phyloP scores from a whole-genome alignment of 2,888 invertebrate genomes.

The Trisateles emortualis region DNA sequence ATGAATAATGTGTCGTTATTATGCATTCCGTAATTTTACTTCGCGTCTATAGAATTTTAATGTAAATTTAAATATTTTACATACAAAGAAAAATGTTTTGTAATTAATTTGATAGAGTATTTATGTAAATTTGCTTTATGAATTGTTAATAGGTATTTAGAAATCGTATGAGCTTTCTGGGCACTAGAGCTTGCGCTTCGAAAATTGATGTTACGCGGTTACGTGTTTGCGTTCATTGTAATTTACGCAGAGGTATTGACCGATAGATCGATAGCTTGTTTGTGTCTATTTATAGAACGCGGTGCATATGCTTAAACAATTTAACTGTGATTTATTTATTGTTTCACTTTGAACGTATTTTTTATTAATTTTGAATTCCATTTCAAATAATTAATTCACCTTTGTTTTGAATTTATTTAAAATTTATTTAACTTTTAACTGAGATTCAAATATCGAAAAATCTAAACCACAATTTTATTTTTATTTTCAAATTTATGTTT shows the following conservation, averaged over 20 bases:
- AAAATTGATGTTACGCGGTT: slow-evolving; percentile 20
- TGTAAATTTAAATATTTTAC: slow-evolving; percentile 13
- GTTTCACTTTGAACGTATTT: neutral
- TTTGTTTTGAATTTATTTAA: too few species aligned
- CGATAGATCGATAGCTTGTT: neutral
- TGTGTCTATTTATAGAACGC: neutral
- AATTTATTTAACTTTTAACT: too few species aligned
- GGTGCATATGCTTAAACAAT: neutral
- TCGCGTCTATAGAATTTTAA: slow-evolving; percentile 8
- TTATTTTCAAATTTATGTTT: too few species aligned
- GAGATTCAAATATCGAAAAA: too few species aligned
- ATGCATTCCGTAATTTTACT: slow-evolving; percentile 10
- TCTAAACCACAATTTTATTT: too few species aligned
- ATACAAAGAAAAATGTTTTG: slow-evolving; percentile 11
- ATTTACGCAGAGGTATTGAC: slow-evolving; percentile 5
- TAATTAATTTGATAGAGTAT: slow-evolving; percentile 16
- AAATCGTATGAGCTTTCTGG: slow-evolving; percentile 36
- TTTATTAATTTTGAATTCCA: too few species aligned
- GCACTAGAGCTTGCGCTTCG: slow-evolving; percentile 10
- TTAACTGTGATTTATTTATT: neutral
- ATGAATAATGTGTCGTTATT: neutral
- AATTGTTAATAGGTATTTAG: slow-evolving; percentile 21
- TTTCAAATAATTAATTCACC: too few species aligned
- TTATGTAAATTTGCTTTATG: slow-evolving; percentile 8
- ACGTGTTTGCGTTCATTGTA: slow-evolving; percentile 18